phyloP scores from a whole-genome alignment of 2,888 invertebrate genomes.

The Rotaria macrura region DNA sequence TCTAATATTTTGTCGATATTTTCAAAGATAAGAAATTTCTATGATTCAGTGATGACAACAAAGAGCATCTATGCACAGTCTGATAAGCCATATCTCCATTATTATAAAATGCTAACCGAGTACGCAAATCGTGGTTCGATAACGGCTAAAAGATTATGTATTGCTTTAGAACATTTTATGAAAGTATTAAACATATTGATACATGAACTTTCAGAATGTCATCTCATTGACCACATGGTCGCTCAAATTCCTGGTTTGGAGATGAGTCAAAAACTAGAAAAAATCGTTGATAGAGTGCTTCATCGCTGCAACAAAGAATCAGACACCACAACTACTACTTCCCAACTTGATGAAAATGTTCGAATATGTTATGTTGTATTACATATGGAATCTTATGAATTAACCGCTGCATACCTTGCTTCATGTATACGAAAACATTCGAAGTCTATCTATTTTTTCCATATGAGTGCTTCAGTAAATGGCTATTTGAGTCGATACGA shows the following conservation, averaged over 20 bases:
- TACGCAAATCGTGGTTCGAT: neutral
- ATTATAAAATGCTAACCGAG: constrained; percentile 13
- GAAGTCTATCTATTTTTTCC: neutral
- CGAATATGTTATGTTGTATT: constrained; percentile 2
- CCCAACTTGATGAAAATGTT: neutral
- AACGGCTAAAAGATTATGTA: constrained; percentile 16
- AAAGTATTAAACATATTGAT: neutral
- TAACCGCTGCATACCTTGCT: neutral
- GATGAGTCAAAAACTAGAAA: no score
- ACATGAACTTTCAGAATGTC: no score
- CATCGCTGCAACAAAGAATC: no score
- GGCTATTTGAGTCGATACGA: neutral
- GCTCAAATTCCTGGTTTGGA: no score
- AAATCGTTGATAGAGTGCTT: no score
- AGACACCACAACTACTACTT: no score
- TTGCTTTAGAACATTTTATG: neutral
- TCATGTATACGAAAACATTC: constrained; percentile 1
- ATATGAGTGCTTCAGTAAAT: neutral
- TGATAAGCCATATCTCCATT: neutral
- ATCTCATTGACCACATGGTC: no score
- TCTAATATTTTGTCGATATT: no score
- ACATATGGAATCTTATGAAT: neutral
- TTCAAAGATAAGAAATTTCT: no score
- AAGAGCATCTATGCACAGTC: no score
- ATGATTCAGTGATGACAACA: no score